These are phyloP conservation scores for Pithys albifrons DNA, from an alignment of 2,113 vertebrate genomes.

Conservation along the genomic window DNA sequence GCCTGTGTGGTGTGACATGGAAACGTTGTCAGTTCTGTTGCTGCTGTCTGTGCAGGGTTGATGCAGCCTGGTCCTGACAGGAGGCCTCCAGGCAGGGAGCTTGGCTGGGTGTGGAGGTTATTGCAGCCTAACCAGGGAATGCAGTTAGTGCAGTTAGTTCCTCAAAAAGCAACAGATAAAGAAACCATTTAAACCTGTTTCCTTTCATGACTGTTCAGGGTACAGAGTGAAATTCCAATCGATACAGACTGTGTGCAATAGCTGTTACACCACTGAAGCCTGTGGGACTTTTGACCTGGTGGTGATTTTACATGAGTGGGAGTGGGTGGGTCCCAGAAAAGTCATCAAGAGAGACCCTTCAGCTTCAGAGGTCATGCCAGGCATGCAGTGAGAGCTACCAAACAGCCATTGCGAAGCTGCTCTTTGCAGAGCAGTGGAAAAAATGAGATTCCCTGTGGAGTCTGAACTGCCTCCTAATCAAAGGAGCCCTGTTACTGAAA, in stretches of 20 bases:
- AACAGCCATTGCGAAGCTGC: neutral
- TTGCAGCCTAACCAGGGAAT: neutral
- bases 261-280: neutral
- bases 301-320: neutral
- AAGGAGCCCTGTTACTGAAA: neutral
- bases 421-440: neutral
- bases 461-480: neutral
- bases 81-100: fast-evolving
- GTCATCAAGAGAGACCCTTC: neutral
- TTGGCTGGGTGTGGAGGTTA: neutral
- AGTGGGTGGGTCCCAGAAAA: neutral
- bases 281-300: neutral
- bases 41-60: neutral
- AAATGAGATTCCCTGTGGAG: neutral
- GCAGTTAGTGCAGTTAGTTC: neutral
- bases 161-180: neutral
- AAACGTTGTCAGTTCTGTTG: neutral
- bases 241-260: no score
- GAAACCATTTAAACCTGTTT: neutral
- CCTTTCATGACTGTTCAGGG: fast-evolving
- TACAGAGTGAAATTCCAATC: neutral
- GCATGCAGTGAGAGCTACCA: neutral
- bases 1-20: neutral
- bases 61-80: neutral
- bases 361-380: fast-evolving